Evolutionary conservation across 1,140 invertebrate genomes (phyloP).

Genomic region (Heliconius hewitsoni): DNA sequence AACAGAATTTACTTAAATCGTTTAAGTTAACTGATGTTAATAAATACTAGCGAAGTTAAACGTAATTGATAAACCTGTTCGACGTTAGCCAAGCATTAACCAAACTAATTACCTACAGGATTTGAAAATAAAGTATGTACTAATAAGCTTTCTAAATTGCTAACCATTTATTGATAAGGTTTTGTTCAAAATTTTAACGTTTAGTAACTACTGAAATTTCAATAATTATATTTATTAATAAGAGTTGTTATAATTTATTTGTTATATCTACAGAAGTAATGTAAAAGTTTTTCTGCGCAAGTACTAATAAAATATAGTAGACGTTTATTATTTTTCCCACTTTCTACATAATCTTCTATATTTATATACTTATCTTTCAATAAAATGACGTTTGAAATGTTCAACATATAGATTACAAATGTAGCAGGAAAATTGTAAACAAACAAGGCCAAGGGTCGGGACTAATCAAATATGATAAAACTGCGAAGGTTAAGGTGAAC

Average conservation of each 20-base stretch:
- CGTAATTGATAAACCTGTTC: background rate
- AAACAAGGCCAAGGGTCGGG: conserved; percentile 39
- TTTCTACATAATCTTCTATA: background rate
- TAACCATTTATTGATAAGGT: background rate
- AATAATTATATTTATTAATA: too few relatives aligned
- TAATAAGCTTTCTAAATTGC: background rate
- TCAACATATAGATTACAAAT: conserved; percentile 16
- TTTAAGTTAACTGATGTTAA: background rate
- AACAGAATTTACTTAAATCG: too few relatives aligned
- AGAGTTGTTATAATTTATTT: too few relatives aligned
- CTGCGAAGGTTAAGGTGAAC: conserved; percentile 40
- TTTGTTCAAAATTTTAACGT: background rate
- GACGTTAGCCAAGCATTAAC: background rate
- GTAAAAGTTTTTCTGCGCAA: too few relatives aligned
- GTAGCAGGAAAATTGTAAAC: conserved; percentile 33
- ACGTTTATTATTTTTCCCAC: too few relatives aligned
- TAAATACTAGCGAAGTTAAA: background rate
- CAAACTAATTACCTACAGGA: background rate
- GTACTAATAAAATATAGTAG: too few relatives aligned
- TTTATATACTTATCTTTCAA: background rate
- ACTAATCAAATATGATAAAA: conserved; percentile 37
- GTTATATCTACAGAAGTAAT: too few relatives aligned
- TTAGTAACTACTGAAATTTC: background rate
- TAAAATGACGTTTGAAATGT: background rate
- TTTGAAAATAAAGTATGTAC: background rate